Evolutionary conservation across 30 jellyfish, hydroid and myxozoan species (phyloP), one percentile per base, ranked within the genome.

Genomic region (Rhopilema esculentum): DNA sequence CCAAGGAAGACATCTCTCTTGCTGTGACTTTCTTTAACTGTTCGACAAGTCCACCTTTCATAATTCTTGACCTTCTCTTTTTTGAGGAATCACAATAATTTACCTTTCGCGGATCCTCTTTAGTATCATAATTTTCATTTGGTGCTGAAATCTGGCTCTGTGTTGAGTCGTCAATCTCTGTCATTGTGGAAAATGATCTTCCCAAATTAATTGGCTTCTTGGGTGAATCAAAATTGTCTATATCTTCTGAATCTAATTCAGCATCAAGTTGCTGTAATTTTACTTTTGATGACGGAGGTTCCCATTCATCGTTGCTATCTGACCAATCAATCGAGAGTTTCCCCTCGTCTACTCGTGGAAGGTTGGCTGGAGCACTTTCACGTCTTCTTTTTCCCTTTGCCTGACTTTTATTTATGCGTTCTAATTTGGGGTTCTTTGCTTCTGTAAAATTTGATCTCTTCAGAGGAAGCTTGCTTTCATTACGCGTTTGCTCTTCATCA

Each of bases 1-100:
- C 94, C 61, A 85, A 23, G 29, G 75, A 82, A 7, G 94, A 85
- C 31, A 52, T 85, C 49, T 85, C 94, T 40, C 94, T 63, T 73
- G 94, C 70, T 22, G 31, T 27, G 24, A 85, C 77, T 28, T 65
- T 85, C 40, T 68, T 85, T 4, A 63, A 66, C 32, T 63, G 94
- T 20, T 66, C 80, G 18, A 65, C 88, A 1, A 85, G 77, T 4
- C 94, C 94, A 20, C 88, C 94, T 66, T 75, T 85, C 1, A 85
- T n/a, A 32, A 72, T 83, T 66, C 66, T 85, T 23, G 29, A 66
- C 18, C 88, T 80, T 50, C 51, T 85, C 88, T 85, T 85, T 23
- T 73, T 85, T 18, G 94, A 72, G 7, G 94, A 85, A 64, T 85
- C 94, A 31, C 66, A 8, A 18, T 64, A 84, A 69, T 67, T 85